A percentile compares a stretch with the other conserved stretches of the same genome.
These are phyloP conservation scores for Philypnodon macrostomus DNA, from an alignment of 2,797 vertebrate species.

Conservation along the genomic window DNA sequence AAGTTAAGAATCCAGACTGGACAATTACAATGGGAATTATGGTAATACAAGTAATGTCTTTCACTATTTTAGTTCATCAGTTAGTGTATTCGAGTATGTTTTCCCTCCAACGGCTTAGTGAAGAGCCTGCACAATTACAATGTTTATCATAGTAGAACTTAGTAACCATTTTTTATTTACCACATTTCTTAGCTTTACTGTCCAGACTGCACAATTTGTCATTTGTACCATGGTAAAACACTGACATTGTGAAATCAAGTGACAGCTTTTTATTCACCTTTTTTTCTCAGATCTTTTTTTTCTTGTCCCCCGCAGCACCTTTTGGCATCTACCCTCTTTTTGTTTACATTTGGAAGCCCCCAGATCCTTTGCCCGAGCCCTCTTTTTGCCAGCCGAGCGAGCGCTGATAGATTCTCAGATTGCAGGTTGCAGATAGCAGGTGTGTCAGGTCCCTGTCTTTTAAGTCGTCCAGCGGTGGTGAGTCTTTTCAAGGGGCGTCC, in stretches of 20 bases:
- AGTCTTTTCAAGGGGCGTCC: constrained; percentile 64
- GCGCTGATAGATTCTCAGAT: constrained; percentile 59
- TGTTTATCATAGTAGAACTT: too few species aligned
- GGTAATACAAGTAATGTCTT: too few species aligned
- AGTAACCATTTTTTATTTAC: too few species aligned
- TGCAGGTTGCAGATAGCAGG: constrained; percentile 71
- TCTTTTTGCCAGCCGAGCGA: constrained; percentile 22
- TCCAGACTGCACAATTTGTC: too few species aligned
- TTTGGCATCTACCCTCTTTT: neutral
- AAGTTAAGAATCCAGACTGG: neutral
- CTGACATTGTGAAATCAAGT: neutral
- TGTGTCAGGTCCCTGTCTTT: constrained; percentile 69
- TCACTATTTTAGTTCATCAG: too few species aligned
- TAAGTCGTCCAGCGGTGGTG: constrained; percentile 64
- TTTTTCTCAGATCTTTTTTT: neutral
- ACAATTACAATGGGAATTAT: neutral
- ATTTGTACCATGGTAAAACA: too few species aligned
- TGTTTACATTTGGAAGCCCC: constrained; percentile 18
- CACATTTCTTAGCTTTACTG: too few species aligned
- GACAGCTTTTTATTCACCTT: neutral
- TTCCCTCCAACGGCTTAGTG: too few species aligned
- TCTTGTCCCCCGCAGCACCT: neutral
- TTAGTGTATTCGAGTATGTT: too few species aligned
- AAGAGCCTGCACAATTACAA: too few species aligned
- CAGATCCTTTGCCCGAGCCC: constrained; percentile 28